Base-by-base conservation (phyloP, 2,888 invertebrate species). In the Zelleria hepariella region DNA sequence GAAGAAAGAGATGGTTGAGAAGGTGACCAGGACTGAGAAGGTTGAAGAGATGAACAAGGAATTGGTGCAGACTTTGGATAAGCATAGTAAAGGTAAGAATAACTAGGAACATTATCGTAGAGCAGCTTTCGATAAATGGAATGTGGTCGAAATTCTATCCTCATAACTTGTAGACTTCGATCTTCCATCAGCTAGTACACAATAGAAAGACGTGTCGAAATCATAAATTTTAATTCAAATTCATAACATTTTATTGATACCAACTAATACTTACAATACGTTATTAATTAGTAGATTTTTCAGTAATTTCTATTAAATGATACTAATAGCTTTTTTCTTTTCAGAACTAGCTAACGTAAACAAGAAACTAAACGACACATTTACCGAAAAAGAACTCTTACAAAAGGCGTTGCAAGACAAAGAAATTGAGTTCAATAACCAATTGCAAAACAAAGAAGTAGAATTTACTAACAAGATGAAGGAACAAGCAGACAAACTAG, bases 31-130 rank as follows among this genome's bases (percentile, higher is more conserved):
- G 1, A n/a, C 48, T 8, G 51, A 27, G 26, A 58, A 6, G 10
- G 2, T 27, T 23, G 48, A 57, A 57, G 6, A 47, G 8, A 47
- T 24, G 0, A 48, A 5, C n/a, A 57, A 57, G 7, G 52, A 57
- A 52, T 23, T 56, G 26, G 42, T 27, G 47, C 62, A 58, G 27
- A 61, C 60, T 56, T 7, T 70, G 48, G 60, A 69, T 27, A 68
- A 67, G 57, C 68, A 67, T 61, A 73, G 71, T 64, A 63, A 66
- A 60, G 72, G 79, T 79, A 68, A 68, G 68, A 62, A 32, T 27
- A 49, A 42, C 10, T 47, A 58, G 48, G n/a, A 61, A 58, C 8
- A 53, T 47, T 26, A 53, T 7, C 32, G 64, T 62, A 56, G 62
- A 65, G 52, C n/a, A 49, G 20, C 21, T 49, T 7, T 49, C 3